These are phyloP conservation scores for Sceliomorpha sp. DNA, from an alignment of 2,888 invertebrate genomes.

Conservation along the genomic window DNA sequence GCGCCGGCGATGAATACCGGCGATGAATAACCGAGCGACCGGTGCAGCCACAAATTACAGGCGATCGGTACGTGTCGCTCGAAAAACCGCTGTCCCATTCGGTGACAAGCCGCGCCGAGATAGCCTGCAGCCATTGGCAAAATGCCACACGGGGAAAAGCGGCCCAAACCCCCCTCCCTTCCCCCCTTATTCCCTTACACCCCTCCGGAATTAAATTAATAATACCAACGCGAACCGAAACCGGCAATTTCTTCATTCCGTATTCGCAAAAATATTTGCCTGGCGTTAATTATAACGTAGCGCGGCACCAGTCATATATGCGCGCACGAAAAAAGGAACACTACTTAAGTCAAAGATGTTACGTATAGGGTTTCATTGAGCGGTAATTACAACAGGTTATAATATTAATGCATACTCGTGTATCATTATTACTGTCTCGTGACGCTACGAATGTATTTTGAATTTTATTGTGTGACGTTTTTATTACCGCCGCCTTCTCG, in stretches of 20 bases:
- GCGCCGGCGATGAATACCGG: constrained; percentile 71
- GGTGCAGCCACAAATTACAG: constrained; percentile 75
- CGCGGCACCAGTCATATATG: constrained; percentile 28
- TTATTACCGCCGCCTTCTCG: too few species aligned
- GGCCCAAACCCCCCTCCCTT: too few species aligned
- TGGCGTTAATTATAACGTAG: constrained; percentile 44
- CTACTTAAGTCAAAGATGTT: constrained; percentile 44
- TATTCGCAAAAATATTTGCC: constrained; percentile 23
- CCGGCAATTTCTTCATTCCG: constrained; percentile 44
- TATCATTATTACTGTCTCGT: constrained; percentile 25
- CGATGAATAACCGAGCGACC: constrained; percentile 58
- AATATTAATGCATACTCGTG: constrained; percentile 37
- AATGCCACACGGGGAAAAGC: constrained; percentile 44
- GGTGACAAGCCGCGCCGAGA: constrained; percentile 70
- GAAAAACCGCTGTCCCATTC: constrained; percentile 61
- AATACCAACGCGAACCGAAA: constrained; percentile 23
- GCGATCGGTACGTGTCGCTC: constrained; percentile 64
- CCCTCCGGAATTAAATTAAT: constrained; percentile 34
- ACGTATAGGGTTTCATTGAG: constrained; percentile 43
- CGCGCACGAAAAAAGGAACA: constrained; percentile 48
- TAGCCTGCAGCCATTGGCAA: constrained; percentile 37
- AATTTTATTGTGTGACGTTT: too few species aligned
- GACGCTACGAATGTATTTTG: too few species aligned
- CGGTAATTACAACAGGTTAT: constrained; percentile 37
- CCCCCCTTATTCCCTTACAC: too few species aligned